phyloP scores from a whole-genome alignment of 2,797 vertebrate species.

The Lagorchestes hirsutus region DNA sequence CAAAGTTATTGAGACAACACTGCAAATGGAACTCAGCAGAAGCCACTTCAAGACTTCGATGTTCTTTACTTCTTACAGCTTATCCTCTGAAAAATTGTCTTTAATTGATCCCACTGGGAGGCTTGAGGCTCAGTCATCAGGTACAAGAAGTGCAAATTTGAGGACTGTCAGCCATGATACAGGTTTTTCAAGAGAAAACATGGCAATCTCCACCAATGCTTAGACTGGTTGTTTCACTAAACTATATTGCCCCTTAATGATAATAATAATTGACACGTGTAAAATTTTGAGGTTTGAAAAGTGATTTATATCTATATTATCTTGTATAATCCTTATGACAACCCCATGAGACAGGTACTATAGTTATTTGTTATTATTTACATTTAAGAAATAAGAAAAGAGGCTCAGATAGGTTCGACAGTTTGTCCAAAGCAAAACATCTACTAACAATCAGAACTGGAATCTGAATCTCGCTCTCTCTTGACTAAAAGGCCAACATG shows the following conservation, averaged over 20 bases:
- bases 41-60: constrained; percentile 66
- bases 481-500: background rate
- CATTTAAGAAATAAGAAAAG: background rate
- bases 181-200: background rate
- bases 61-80: constrained; percentile 66
- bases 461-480: background rate
- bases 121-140: background rate
- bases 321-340: background rate
- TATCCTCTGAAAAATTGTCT: constrained; percentile 60
- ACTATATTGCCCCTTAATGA: background rate
- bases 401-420: background rate
- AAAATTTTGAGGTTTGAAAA: background rate
- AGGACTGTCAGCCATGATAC: background rate
- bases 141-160: constrained; percentile 31
- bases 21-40: constrained; percentile 63
- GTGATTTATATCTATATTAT: background rate
- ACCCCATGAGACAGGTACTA: background rate
- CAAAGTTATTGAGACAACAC: constrained; percentile 61
- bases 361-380: background rate
- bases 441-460: background rate
- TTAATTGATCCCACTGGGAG: constrained; percentile 46
- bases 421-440: background rate
- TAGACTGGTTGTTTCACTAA: background rate
- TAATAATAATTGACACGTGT: background rate
- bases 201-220: background rate